Evolutionary conservation across 2,888 invertebrate species (phyloP), one percentile per base, ranked within the genome.

Genomic region (Trichopoda pennipes): DNA sequence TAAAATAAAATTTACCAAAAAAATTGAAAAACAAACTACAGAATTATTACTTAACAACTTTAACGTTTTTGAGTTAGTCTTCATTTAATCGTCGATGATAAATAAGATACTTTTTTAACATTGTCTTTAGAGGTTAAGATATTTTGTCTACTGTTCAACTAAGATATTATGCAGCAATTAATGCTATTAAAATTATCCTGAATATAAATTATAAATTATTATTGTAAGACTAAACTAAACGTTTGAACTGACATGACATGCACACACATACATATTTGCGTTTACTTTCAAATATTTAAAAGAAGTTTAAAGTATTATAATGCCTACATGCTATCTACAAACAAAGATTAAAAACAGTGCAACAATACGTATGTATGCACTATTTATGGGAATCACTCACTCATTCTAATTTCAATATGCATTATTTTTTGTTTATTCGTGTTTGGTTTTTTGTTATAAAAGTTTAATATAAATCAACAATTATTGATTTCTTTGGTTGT

Each of bases 381-480:
- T 79, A 60, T 66, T 73, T 66, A 51, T 66, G 66, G 66, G 73
- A 79, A 79, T 73, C 66, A 66, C 61, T 73, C 66, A 66, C 61
- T 42, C 72, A 60, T 73, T 73, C 73, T 79, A 66, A 73, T 73
- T 79, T 79, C 60, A 73, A 68, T 68, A 68, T 73, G 60, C 66
- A 68, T 19, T n/a, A n/a, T n/a, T 79, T 73, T 66, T 69, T 49
- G 19, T 53, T 14, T 60, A 28, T 61, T 19, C 19, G n/a, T 42
- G 7, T 16, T 28, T 53, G 32, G 35, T 60, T 51, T 76, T 21
- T 53, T 35, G 0, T 63, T 35, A 58, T 49, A 49, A 17, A 58
- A 66, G 42, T 66, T 78, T 58, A 78, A 64, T 72, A 78, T 77
- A 72, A 78, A 72, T 63, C 78, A 78, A 72, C 58, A 78, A 78